Evolutionary conservation across 2,888 invertebrate genomes (phyloP).

Genomic region (Idaea aversata): DNA sequence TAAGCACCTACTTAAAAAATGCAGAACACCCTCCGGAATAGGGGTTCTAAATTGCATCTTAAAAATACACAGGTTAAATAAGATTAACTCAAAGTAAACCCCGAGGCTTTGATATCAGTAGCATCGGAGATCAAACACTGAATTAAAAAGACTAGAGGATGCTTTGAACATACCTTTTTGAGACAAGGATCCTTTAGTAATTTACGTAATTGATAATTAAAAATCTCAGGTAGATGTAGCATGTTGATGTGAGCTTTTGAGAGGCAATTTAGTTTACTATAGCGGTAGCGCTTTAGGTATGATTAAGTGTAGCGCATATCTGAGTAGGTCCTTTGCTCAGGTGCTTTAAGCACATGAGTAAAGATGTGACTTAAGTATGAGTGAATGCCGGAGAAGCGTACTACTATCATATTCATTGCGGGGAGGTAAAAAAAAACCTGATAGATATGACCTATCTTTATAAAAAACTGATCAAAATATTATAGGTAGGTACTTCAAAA

Average conservation of each 20-base stretch:
- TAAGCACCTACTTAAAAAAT: conserved; percentile 44
- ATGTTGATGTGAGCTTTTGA: conserved; percentile 7
- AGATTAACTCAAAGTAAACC: conserved; percentile 56
- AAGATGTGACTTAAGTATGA: no score
- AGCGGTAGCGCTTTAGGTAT: neutral
- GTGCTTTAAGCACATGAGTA: no score
- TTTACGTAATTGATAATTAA: conserved; percentile 32
- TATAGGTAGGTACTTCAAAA: neutral
- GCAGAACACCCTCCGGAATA: conserved; percentile 51
- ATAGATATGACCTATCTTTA: neutral
- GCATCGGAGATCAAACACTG: conserved; percentile 63
- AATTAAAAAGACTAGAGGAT: conserved; percentile 48
- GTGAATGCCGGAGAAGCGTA: no score
- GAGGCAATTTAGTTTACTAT: conserved; percentile 8
- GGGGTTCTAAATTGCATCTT: conserved; percentile 66
- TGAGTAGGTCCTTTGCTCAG: neutral
- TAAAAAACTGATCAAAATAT: neutral
- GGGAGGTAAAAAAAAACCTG: conserved; percentile 4
- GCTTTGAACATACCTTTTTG: conserved; percentile 35
- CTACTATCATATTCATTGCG: no score
- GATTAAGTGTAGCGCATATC: neutral
- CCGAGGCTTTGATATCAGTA: conserved; percentile 63
- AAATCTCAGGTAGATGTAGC: conserved; percentile 22
- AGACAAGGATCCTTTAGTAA: conserved; percentile 22
- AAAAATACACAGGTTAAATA: conserved; percentile 68